These are phyloP conservation scores for Chaetodon trifasciatus DNA, from an alignment of 2,797 vertebrate species.

Conservation along the genomic window DNA sequence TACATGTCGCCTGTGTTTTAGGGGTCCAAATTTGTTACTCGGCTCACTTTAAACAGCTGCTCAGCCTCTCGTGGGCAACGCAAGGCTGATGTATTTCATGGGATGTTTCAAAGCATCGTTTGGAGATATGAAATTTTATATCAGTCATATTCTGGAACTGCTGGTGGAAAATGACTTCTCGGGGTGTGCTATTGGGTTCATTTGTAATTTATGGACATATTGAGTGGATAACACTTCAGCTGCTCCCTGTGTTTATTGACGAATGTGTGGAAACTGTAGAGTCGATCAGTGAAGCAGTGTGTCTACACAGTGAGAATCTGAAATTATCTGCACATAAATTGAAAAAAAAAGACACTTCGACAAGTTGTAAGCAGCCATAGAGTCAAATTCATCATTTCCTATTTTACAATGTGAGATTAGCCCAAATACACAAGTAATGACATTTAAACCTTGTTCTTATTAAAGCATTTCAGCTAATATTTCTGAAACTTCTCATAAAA, in stretches of 20 bases:
- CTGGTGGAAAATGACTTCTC: slow-evolving; percentile 65
- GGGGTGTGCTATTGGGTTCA: slow-evolving; percentile 42
- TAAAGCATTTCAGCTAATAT: neutral
- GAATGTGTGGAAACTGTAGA: slow-evolving; percentile 42
- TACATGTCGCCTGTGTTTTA: slow-evolving; percentile 67
- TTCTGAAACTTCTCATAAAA: neutral
- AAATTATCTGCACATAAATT: slow-evolving; percentile 28
- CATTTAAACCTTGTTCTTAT: neutral
- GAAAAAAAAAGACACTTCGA: slow-evolving; percentile 17
- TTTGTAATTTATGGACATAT: slow-evolving; percentile 54
- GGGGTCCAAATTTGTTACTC: slow-evolving; percentile 52
- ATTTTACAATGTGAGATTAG: slow-evolving; percentile 9
- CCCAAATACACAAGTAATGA: slow-evolving; percentile 8
- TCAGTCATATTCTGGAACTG: slow-evolving; percentile 53
- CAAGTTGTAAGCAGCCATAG: slow-evolving; percentile 16
- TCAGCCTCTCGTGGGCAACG: slow-evolving; percentile 52
- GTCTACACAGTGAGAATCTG: slow-evolving; percentile 37
- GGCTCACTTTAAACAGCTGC: slow-evolving; percentile 68
- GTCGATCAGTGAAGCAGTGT: slow-evolving; percentile 25
- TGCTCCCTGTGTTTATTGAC: slow-evolving; percentile 46
- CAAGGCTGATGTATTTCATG: slow-evolving; percentile 48
- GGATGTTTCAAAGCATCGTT: slow-evolving; percentile 58
- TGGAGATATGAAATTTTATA: slow-evolving; percentile 65
- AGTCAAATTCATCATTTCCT: slow-evolving; percentile 1
- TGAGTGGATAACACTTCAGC: slow-evolving; percentile 37